Conservation (phyloP, 2,888 invertebrate species). For the Heliconius ismenius region DNA sequence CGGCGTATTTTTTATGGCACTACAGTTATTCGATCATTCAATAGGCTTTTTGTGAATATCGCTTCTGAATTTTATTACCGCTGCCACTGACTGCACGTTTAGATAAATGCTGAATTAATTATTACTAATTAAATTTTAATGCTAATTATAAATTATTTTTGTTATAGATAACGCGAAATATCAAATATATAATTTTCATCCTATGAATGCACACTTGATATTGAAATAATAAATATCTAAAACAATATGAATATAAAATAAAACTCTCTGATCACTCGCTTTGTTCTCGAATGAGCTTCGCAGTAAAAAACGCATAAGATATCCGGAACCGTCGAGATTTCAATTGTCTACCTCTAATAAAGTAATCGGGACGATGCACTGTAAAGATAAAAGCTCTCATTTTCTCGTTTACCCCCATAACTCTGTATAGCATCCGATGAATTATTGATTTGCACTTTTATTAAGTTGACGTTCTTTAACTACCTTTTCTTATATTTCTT, state of each 20-base stretch:
- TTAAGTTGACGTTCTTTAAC: conserved; percentile 20
- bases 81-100: neutral
- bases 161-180: neutral
- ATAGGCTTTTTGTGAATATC: conserved; percentile 8
- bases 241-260: conserved; percentile 20
- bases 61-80: conserved; percentile 4
- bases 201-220: neutral
- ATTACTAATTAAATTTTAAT: neutral
- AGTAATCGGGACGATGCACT: conserved; percentile 28
- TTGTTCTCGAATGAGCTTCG: conserved; percentile 9
- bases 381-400: conserved; percentile 26
- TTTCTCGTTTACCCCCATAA: conserved; percentile 26
- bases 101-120: neutral
- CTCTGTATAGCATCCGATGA: conserved; percentile 16
- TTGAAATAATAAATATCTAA: conserved; percentile 15
- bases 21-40: neutral
- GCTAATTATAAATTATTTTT: neutral
- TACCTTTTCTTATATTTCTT: conserved; percentile 3
- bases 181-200: neutral
- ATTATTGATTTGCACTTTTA: conserved; percentile 24
- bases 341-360: conserved; percentile 29
- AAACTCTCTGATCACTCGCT: conserved; percentile 14
- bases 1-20: neutral
- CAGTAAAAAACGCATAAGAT: conserved; percentile 23
- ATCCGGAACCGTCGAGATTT: conserved; percentile 29